Evolutionary conservation across 1,140 invertebrate species (phyloP), one percentile per base, ranked within the genome.

Genomic region (Drosophila repletoides): DNA sequence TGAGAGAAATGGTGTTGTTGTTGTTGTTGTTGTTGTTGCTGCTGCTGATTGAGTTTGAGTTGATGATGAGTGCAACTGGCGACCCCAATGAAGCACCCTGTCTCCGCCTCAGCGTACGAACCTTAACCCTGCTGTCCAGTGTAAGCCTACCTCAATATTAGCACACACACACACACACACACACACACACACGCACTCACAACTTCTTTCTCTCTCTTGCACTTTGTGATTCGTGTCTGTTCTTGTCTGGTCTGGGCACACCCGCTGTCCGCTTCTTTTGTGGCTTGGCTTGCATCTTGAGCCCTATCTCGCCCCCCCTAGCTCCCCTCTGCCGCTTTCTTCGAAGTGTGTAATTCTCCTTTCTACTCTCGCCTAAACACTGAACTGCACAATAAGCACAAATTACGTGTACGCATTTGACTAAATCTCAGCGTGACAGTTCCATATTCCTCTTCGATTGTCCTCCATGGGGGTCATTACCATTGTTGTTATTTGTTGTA

Each of bases 111-210:
- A 31, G n/a, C 34, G 53, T 36, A n/a, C 49, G 28, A 34, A 15
- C 28, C 45, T 15, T 22, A 38, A 4, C 26, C 7, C 34, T 41
- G n/a, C 28, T 49, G 46, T 24, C 46, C 49, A 60, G 21, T 49
- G 29, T 34, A 59, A 65, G 81, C 81, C 80, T 86, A 86, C 80
- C 80, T 86, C 80, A 86, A 86, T 76, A 76, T 87, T 76, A 87
- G 76, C 75, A 26, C 34, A 72, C 48, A 29, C 26, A 26, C 15
- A 34, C 63, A 64, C 63, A 31, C 36, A 28, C 29, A 63, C 36
- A 36, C 19, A 26, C 29, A 21, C 7, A 1, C 15, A 31, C 26
- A 53, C 36, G 31, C 4, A 40, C 12, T 40, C n/a, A n/a, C n/a
- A n/a, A n/a, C n/a, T n/a, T n/a, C n/a, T n/a, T n/a, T n/a, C n/a